Conservation (phyloP, 1,140 invertebrate genomes). For the Scaptomyza montana region DNA sequence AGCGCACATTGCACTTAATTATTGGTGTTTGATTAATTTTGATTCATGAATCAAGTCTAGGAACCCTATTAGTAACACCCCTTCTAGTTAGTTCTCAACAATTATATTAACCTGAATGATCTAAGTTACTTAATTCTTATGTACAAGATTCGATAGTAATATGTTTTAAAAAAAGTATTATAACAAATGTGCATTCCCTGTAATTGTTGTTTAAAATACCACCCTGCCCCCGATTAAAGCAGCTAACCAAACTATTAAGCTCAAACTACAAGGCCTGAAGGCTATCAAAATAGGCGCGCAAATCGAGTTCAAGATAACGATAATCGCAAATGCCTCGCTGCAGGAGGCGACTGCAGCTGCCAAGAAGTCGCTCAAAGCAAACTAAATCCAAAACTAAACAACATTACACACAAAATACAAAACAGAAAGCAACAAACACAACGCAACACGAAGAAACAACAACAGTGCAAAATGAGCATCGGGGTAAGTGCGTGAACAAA, state of each 20-base stretch:
- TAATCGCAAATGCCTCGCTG: slow-evolving; percentile 75
- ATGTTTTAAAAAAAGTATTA: too few species aligned
- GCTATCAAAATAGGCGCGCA: slow-evolving; percentile 72
- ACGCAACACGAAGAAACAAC: slow-evolving; percentile 9
- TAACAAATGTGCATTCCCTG: background rate
- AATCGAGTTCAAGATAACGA: slow-evolving; percentile 76
- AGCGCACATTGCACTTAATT: too few species aligned
- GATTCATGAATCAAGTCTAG: too few species aligned
- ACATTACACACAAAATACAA: slow-evolving; percentile 32
- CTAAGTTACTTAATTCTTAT: too few species aligned
- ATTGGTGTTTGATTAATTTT: too few species aligned
- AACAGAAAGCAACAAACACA: slow-evolving; percentile 31
- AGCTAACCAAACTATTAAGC: background rate
- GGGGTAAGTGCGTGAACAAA: slow-evolving; percentile 38
- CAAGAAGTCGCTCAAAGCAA: slow-evolving; percentile 80
- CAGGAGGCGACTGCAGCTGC: slow-evolving; percentile 68
- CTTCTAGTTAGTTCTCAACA: too few species aligned
- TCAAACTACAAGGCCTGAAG: slow-evolving; percentile 42
- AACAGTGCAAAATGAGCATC: slow-evolving; percentile 16
- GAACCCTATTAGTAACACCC: too few species aligned
- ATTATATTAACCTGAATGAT: too few species aligned
- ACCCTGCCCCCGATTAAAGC: slow-evolving; percentile 1
- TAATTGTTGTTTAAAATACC: background rate
- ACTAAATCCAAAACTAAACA: slow-evolving; percentile 71
- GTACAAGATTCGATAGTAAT: too few species aligned